Conservation (phyloP, 2,113 vertebrate species). For the Alethe diademata region DNA sequence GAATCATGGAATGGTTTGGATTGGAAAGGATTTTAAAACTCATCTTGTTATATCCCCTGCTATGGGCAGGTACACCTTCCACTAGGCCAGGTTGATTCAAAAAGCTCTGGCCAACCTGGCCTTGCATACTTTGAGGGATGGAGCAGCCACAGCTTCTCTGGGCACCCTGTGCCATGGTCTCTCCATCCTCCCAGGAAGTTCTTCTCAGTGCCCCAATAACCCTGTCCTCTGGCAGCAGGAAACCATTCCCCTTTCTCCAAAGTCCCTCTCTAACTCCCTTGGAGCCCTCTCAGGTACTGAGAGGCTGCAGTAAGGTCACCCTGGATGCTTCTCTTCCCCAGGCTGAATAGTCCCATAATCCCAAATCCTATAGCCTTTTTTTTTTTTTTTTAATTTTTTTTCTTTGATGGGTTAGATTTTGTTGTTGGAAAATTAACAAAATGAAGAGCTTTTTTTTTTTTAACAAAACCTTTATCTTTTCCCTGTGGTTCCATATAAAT, state of each 20-base stretch:
- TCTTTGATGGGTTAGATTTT: constrained; percentile 64
- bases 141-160: not conserved
- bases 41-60: not conserved
- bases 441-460: constrained; percentile 29
- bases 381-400: not conserved
- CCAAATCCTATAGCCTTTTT: not conserved
- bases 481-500: not conserved
- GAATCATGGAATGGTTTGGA: no score
- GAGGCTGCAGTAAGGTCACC: not conserved
- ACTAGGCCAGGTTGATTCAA: not conserved
- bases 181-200: not conserved
- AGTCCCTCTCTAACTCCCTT: not conserved
- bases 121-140: not conserved
- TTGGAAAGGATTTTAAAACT: not conserved
- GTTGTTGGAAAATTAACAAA: constrained; percentile 66
- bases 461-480: constrained; percentile 4
- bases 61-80: not conserved
- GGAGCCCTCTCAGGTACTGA: not conserved
- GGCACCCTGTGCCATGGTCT: not conserved
- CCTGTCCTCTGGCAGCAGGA: not conserved
- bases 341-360: not conserved
- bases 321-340: not conserved
- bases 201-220: not conserved
- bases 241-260: not conserved
- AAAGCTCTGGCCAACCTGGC: not conserved